Evolutionary conservation across 1,140 invertebrate species (phyloP).

Genomic region (Melitaea cinxia): DNA sequence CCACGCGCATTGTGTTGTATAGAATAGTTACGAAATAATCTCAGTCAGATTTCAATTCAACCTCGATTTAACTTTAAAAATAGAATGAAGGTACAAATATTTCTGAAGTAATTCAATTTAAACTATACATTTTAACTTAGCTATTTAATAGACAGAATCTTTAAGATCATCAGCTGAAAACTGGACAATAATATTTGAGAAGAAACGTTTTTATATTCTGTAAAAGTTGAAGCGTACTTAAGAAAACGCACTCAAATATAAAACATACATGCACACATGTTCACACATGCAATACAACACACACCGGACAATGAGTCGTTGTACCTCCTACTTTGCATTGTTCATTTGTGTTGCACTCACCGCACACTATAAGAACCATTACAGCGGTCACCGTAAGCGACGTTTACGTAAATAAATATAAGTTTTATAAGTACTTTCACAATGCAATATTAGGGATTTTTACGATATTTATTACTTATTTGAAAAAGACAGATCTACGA

Average conservation of each 20-base stretch:
- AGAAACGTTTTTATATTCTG: neutral
- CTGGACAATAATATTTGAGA: neutral
- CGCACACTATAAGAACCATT: neutral
- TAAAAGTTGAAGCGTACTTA: neutral
- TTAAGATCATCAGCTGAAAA: no score
- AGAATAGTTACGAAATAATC: no score
- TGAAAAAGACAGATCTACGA: no score
- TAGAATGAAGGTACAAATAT: no score
- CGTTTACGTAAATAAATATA: neutral
- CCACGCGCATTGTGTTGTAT: no score
- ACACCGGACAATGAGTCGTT: slow-evolving; percentile 1
- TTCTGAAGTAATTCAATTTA: no score
- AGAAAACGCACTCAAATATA: neutral
- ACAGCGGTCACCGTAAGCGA: neutral
- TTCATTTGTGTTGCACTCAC: neutral
- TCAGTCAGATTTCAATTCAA: no score
- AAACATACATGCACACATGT: no score
- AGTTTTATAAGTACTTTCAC: neutral
- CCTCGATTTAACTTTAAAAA: no score
- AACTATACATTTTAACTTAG: neutral
- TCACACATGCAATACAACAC: no score
- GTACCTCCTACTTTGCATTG: neutral
- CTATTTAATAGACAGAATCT: neutral
- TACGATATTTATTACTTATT: neutral
- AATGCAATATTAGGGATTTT: neutral